These are phyloP conservation scores for Bos javanicus DNA, from an alignment of 2,113 vertebrate species.

Conservation along the genomic window DNA sequence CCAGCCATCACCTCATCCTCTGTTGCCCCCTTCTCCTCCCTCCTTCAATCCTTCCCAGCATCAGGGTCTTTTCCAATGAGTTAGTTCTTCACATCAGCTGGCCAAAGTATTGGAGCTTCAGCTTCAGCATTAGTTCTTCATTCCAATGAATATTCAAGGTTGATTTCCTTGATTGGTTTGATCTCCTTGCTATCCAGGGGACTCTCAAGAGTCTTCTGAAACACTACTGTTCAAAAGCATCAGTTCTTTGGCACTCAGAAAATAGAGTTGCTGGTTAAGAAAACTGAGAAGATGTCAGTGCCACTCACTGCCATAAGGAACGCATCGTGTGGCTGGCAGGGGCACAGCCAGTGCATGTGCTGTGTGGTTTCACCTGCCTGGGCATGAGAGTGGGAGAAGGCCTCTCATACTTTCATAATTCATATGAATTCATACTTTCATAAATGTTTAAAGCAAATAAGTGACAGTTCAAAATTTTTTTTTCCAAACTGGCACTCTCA, in stretches of 20 bases:
- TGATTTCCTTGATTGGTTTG: background rate
- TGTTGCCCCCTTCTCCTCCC: background rate
- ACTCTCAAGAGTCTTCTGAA: background rate
- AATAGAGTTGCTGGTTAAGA: background rate
- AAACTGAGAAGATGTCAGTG: background rate
- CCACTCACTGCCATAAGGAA: background rate
- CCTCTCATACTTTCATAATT: background rate
- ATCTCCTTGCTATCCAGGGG: background rate
- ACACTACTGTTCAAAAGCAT: background rate
- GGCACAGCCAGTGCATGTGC: background rate
- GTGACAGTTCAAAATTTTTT: background rate
- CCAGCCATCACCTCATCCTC: background rate
- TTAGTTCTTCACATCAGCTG: background rate
- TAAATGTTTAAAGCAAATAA: background rate
- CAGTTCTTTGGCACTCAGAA: background rate
- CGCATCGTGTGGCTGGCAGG: rapidly evolving
- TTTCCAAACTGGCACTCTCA: background rate
- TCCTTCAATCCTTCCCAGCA: background rate
- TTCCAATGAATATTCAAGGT: background rate
- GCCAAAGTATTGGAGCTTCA: background rate
- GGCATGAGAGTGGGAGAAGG: background rate
- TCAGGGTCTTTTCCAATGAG: background rate
- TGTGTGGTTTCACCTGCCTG: background rate
- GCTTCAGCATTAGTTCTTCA: background rate
- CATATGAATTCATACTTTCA: background rate